phyloP scores from a whole-genome alignment of 2,888 invertebrate species.

The Nomada lathburiana region DNA sequence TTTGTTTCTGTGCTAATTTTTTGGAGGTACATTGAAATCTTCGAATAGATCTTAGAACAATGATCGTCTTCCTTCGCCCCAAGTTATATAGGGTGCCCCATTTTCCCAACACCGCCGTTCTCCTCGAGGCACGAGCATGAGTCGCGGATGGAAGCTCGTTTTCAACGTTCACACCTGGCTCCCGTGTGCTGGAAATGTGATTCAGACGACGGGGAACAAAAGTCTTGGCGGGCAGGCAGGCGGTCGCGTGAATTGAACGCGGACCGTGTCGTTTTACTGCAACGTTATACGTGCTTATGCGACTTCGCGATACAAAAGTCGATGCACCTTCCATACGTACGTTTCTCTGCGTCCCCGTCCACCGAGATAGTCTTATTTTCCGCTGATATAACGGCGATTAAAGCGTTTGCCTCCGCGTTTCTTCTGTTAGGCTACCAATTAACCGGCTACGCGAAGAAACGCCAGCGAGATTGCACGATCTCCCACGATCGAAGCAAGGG shows the following conservation, averaged over 20 bases:
- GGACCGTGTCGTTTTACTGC: conserved; percentile 60
- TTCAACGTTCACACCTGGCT: conserved; percentile 26
- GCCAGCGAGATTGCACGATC: conserved; percentile 62
- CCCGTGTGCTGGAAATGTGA: conserved; percentile 31
- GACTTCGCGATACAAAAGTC: conserved; percentile 54
- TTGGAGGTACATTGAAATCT: too few relatives aligned
- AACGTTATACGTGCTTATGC: conserved; percentile 55
- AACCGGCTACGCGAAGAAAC: conserved; percentile 59
- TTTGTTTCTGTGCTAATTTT: too few relatives aligned
- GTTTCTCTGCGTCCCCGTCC: conserved; percentile 20
- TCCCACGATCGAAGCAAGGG: conserved; percentile 60
- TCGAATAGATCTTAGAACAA: too few relatives aligned
- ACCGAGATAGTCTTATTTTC: conserved; percentile 54
- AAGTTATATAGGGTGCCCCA: neutral
- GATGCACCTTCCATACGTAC: conserved; percentile 46
- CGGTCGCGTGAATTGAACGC: conserved; percentile 53
- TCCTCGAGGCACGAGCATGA: neutral
- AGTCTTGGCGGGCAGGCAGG: conserved; percentile 33
- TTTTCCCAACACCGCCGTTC: neutral
- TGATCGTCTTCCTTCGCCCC: neutral
- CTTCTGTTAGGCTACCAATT: conserved; percentile 66
- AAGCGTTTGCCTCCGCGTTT: conserved; percentile 56
- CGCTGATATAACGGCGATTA: conserved; percentile 72
- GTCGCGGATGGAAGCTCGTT: conserved; percentile 11
- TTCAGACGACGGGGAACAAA: conserved; percentile 45